Evolutionary conservation across 1,140 invertebrate species (phyloP).

Genomic region (Globodera rostochiensis): DNA sequence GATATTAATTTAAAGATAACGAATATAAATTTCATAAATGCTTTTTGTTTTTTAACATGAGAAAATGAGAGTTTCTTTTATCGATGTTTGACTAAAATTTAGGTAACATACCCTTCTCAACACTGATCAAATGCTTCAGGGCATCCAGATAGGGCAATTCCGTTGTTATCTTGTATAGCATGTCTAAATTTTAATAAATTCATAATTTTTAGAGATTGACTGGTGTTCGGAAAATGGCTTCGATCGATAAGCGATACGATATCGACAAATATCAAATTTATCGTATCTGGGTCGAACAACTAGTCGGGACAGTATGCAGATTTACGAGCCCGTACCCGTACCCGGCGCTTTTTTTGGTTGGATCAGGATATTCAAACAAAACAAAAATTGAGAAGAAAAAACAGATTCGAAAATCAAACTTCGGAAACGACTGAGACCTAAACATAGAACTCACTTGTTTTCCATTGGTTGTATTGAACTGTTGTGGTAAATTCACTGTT

Average conservation of each 20-base stretch:
- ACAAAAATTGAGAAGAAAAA: not conserved
- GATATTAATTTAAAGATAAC: not conserved
- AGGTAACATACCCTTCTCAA: not conserved
- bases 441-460: not conserved
- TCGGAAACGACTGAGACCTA: not conserved
- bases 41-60: not conserved
- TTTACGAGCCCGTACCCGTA: too few relatives aligned
- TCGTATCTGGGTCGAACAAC: too few relatives aligned
- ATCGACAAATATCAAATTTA: too few relatives aligned
- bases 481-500: not conserved
- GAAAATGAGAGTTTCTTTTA: too few relatives aligned
- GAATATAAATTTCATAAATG: not conserved
- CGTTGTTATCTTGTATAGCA: not conserved
- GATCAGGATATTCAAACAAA: too few relatives aligned
- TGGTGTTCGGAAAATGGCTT: not conserved
- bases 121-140: not conserved
- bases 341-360: too few relatives aligned
- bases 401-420: too few relatives aligned
- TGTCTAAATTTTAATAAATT: not conserved
- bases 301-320: too few relatives aligned
- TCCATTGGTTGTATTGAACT: not conserved
- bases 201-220: not conserved
- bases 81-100: too few relatives aligned
- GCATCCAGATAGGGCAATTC: not conserved
- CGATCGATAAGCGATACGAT: too few relatives aligned